Evolutionary conservation across 2,797 vertebrate genomes (phyloP).

Genomic region (Moxostoma hubbsi): DNA sequence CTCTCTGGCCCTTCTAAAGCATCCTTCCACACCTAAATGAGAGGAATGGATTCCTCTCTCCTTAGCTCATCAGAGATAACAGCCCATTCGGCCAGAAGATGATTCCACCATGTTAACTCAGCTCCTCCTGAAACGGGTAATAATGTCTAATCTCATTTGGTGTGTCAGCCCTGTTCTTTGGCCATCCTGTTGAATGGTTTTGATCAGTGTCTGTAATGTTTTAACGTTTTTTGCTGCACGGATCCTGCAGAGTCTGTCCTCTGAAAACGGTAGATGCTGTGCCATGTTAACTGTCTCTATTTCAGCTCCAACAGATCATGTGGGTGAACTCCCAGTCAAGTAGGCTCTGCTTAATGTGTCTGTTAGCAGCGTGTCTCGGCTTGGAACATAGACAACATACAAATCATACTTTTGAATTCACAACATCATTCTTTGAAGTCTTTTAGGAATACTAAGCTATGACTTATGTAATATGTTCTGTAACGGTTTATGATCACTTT

Average conservation of each 20-base stretch:
- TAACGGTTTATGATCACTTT: neutral
- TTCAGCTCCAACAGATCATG: conserved; percentile 36
- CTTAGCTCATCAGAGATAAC: conserved; percentile 12
- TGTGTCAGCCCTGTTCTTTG: conserved; percentile 21
- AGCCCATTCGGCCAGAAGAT: conserved; percentile 36
- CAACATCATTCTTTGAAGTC: conserved; percentile 38
- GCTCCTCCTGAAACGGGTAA: conserved; percentile 19
- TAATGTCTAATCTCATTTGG: conserved; percentile 25
- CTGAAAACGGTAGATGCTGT: conserved; percentile 41
- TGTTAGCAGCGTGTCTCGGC: conserved; percentile 1
- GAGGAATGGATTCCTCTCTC: conserved; percentile 14
- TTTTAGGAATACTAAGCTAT: conserved; percentile 36
- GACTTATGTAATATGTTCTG: neutral
- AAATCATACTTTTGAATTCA: conserved; percentile 37
- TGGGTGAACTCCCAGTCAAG: neutral
- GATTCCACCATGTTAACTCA: conserved; percentile 37
- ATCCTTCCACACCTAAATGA: conserved; percentile 39
- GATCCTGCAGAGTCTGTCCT: neutral
- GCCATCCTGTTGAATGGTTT: conserved; percentile 13
- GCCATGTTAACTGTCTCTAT: conserved; percentile 42
- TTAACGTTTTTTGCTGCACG: conserved; percentile 8
- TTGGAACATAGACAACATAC: conserved; percentile 25
- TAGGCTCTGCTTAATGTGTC: conserved; percentile 18
- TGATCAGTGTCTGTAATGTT: conserved; percentile 4
- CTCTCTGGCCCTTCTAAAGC: conserved; percentile 40